A percentile compares a stretch with the other conserved stretches of the same genome.
These are phyloP conservation scores for Pseudomyrmex concolor DNA, from an alignment of 1,140 invertebrate species.

Conservation along the genomic window DNA sequence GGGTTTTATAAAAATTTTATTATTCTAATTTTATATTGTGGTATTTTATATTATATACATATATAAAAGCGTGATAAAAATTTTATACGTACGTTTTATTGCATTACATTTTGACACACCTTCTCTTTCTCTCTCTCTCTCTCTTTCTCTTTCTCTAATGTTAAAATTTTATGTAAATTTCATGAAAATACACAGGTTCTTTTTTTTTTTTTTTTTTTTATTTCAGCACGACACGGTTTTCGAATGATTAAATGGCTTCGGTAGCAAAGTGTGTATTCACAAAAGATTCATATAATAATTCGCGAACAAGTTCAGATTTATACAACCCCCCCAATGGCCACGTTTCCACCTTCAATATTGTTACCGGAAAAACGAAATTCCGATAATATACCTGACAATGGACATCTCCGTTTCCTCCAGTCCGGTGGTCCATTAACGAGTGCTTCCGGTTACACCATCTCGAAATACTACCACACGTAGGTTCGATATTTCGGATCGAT, in stretches of 20 bases:
- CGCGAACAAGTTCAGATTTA: conserved; percentile 41
- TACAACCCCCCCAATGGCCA: conserved; percentile 18
- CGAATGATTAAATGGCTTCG: not conserved
- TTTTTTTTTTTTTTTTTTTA: not conserved
- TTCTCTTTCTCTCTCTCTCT: too few relatives aligned
- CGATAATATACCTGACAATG: conserved; percentile 44
- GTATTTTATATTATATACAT: too few relatives aligned
- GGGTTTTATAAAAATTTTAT: too few relatives aligned
- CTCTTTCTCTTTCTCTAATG: too few relatives aligned
- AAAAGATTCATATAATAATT: conserved; percentile 31
- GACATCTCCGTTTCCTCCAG: conserved; percentile 43
- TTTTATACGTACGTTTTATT: too few relatives aligned
- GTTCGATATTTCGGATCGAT: not conserved
- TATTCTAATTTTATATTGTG: too few relatives aligned
- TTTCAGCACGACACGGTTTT: not conserved
- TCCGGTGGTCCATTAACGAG: conserved; percentile 35
- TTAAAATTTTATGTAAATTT: too few relatives aligned
- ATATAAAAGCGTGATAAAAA: too few relatives aligned
- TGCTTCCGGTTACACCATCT: conserved; percentile 33
- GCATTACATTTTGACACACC: too few relatives aligned
- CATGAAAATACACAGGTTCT: too few relatives aligned
- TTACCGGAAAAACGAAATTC: conserved; percentile 53
- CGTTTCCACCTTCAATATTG: conserved; percentile 50
- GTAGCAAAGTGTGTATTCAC: not conserved
- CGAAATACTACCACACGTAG: not conserved